Conservation (phyloP, 2,888 invertebrate species). For the Caenorhabditis panamensis region DNA sequence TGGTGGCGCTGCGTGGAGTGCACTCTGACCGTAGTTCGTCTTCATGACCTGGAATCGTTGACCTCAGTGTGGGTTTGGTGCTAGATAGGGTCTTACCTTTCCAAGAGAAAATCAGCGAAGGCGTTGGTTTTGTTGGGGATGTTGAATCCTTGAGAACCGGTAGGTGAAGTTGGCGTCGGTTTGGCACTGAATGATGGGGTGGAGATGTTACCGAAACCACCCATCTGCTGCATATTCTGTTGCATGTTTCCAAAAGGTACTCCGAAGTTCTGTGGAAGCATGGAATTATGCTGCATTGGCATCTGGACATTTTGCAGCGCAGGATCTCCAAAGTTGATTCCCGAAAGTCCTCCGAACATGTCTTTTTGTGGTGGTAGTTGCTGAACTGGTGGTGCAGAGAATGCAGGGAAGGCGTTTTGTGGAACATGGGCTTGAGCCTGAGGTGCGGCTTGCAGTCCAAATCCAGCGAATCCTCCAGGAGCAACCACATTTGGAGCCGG, state of each 20-base stretch:
- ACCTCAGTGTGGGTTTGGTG: background rate
- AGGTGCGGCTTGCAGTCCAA: constrained; percentile 64
- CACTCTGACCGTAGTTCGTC: constrained; percentile 62
- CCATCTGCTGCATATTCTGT: constrained; percentile 7
- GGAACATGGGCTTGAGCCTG: constrained; percentile 9
- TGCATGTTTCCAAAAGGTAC: constrained; percentile 16
- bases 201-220: constrained; percentile 29
- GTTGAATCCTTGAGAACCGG: constrained; percentile 45
- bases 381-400: constrained; percentile 12
- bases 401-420: constrained; percentile 12
- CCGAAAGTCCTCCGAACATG: constrained; percentile 54
- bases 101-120: constrained; percentile 68
- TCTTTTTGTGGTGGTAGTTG: constrained; percentile 29
- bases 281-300: constrained; percentile 12
- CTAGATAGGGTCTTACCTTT: constrained; percentile 36
- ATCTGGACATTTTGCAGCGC: constrained; percentile 20
- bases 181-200: constrained; percentile 13
- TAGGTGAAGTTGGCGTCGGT: constrained; percentile 50
- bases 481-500: constrained; percentile 59
- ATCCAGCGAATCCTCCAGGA: constrained; percentile 68
- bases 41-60: constrained; percentile 53
- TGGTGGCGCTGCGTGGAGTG: constrained; percentile 26
- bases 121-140: constrained; percentile 66
- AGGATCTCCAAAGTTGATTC: constrained; percentile 45
- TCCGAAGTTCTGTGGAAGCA: constrained; percentile 21